Conservation (phyloP, 2,797 vertebrate genomes). For the Knipowitschia caucasica region DNA sequence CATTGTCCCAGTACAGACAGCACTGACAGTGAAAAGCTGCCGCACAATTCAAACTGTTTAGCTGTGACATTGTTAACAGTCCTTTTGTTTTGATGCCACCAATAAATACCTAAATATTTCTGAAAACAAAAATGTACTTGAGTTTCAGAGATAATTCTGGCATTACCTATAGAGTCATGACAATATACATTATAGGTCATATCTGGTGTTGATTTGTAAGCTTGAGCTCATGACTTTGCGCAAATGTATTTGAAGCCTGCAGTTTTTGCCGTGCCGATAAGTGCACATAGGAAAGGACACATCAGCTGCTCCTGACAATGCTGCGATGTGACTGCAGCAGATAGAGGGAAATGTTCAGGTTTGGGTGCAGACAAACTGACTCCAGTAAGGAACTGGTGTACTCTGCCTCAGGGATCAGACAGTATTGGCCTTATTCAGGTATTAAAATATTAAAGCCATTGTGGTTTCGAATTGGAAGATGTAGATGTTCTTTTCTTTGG, state of each 20-base stretch:
- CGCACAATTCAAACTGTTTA: neutral
- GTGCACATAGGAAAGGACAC: conserved; percentile 28
- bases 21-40: neutral
- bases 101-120: neutral
- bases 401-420: neutral
- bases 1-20: conserved; percentile 2
- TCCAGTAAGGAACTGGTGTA: neutral
- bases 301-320: conserved; percentile 62
- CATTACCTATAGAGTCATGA: neutral
- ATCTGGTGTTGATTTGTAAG: conserved; percentile 26
- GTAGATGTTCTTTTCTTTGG: no score
- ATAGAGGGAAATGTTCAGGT: conserved; percentile 10
- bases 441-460: neutral
- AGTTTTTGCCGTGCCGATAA: conserved; percentile 15
- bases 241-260: conserved; percentile 27
- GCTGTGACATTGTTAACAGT: neutral
- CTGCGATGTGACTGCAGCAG: conserved; percentile 43
- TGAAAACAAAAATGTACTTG: neutral
- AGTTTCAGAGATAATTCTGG: neutral
- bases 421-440: neutral
- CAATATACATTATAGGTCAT: no score
- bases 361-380: neutral
- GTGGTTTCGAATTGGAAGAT: neutral
- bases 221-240: conserved; percentile 29
- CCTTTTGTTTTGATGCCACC: conserved; percentile 30